Evolutionary conservation across 2,113 vertebrate genomes (phyloP).

Genomic region (Macrotus californicus): DNA sequence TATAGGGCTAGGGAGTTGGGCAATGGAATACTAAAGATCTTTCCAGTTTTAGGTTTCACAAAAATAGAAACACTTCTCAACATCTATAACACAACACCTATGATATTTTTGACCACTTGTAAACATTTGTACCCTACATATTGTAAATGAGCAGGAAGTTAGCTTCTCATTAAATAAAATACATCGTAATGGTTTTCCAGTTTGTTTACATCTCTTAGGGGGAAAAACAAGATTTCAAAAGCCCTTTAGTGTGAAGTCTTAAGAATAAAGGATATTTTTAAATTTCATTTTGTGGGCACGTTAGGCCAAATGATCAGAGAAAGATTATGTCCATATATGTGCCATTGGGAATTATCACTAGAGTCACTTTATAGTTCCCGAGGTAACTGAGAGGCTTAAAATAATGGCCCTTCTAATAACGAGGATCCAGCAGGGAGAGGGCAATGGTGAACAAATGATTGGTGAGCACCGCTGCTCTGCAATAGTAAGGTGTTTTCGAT

Average conservation of each 20-base stretch:
- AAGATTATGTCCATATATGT: neutral
- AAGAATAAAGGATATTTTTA: neutral
- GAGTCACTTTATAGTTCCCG: neutral
- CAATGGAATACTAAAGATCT: neutral
- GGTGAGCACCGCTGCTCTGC: neutral
- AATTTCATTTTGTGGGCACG: neutral
- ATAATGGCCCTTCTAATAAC: slow-evolving; percentile 39
- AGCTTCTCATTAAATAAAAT: neutral
- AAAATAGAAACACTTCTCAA: neutral
- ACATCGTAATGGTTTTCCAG: neutral
- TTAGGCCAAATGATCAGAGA: slow-evolving; percentile 20
- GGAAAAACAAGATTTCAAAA: neutral
- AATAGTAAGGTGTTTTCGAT: slow-evolving; percentile 10
- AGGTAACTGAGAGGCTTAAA: slow-evolving; percentile 20
- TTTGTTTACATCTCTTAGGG: neutral
- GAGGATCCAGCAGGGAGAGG: neutral
- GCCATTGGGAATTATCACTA: neutral
- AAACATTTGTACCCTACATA: neutral
- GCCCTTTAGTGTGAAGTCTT: neutral
- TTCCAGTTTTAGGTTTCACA: neutral
- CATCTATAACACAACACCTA: neutral
- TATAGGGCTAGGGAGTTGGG: neutral
- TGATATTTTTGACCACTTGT: neutral
- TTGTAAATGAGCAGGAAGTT: neutral
- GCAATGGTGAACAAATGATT: neutral